phyloP scores from a whole-genome alignment of 2,888 invertebrate genomes.

The Leptinotarsa peninsularis region DNA sequence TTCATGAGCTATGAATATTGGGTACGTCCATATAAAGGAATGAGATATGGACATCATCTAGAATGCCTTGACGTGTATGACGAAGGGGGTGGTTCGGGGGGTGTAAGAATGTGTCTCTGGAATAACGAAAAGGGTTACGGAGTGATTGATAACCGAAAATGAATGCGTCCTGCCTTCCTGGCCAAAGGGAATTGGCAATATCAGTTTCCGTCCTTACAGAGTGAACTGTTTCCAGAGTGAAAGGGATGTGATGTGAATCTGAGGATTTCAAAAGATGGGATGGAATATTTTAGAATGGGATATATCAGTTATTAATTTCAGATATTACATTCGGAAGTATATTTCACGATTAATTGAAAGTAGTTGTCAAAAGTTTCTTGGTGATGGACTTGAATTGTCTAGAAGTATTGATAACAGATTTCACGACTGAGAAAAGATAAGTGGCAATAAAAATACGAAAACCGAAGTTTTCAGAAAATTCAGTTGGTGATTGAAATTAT shows the following conservation, averaged over 20 bases:
- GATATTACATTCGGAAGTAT: too few species aligned
- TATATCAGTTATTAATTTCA: too few species aligned
- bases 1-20: constrained; percentile 52
- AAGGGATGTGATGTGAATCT: constrained; percentile 22
- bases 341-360: too few species aligned
- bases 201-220: constrained; percentile 42
- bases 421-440: too few species aligned
- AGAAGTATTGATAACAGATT: too few species aligned
- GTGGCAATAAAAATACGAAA: too few species aligned
- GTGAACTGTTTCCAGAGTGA: constrained; percentile 21
- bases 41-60: constrained; percentile 53
- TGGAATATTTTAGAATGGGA: not conserved
- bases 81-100: constrained; percentile 25
- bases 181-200: constrained; percentile 50
- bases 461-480: too few species aligned
- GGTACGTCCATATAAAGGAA: constrained; percentile 51
- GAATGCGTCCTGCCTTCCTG: constrained; percentile 47
- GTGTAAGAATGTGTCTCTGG: constrained; percentile 49
- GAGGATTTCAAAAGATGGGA: constrained; percentile 11
- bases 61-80: constrained; percentile 47
- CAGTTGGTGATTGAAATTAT: too few species aligned
- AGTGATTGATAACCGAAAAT: constrained; percentile 52
- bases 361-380: too few species aligned
- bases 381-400: too few species aligned
- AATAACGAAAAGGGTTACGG: constrained; percentile 50